phyloP scores from a whole-genome alignment of 2,113 vertebrate species.

The Strix aluco region DNA sequence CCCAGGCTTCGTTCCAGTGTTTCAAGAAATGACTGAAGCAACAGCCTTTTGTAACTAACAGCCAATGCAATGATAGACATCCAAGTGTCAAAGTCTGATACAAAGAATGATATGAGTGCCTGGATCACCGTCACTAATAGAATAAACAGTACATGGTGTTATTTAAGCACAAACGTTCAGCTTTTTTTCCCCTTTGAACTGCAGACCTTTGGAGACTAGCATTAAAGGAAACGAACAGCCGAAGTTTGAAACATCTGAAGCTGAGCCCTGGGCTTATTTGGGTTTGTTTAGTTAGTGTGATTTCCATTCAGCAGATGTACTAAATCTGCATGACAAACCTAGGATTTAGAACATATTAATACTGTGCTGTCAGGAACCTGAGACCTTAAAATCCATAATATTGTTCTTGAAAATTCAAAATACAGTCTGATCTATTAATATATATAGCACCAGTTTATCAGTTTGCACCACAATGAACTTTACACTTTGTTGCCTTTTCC shows the following conservation, averaged over 20 bases:
- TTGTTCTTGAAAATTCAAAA: background rate
- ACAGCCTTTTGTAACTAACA: conserved; percentile 71
- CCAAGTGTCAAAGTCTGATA: conserved; percentile 71
- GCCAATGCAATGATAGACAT: conserved; percentile 57
- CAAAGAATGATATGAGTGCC: conserved; percentile 29
- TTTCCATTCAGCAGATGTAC: background rate
- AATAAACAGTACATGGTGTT: conserved; percentile 30
- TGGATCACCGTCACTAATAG: conserved; percentile 13
- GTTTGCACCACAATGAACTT: background rate
- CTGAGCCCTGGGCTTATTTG: background rate
- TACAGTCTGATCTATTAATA: background rate
- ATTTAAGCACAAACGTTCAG: background rate
- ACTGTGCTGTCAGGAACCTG: background rate
- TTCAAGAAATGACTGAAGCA: conserved; percentile 71
- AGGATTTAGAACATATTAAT: background rate
- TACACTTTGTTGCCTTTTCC: background rate
- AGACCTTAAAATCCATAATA: background rate
- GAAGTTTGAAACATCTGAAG: background rate
- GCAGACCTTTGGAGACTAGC: background rate
- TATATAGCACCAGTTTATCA: background rate
- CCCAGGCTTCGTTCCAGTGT: conserved; percentile 70
- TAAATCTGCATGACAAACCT: background rate
- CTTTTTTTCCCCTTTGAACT: background rate
- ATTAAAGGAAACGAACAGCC: conserved; percentile 18
- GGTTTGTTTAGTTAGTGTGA: background rate